Evolutionary conservation across 1,140 invertebrate species (phyloP).

Genomic region (Diachasmimorpha longicaudata): DNA sequence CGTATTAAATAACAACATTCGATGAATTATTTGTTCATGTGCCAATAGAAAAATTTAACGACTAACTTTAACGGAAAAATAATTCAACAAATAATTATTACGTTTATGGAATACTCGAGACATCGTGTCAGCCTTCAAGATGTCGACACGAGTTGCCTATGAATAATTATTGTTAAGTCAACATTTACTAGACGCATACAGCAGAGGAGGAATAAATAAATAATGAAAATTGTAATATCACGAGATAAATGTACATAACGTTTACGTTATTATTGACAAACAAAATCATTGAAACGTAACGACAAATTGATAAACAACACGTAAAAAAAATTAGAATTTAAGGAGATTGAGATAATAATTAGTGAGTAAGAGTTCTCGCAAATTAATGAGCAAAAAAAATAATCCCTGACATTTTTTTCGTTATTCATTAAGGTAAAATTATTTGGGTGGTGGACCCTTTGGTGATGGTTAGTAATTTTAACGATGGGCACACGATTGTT

Average conservation of each 20-base stretch:
- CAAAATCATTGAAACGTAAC: slow-evolving; percentile 24
- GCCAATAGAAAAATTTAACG: slow-evolving; percentile 29
- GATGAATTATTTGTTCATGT: slow-evolving; percentile 35
- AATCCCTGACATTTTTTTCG: slow-evolving; percentile 14
- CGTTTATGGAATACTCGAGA: slow-evolving; percentile 38
- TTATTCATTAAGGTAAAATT: neutral
- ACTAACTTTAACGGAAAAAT: neutral
- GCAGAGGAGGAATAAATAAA: slow-evolving; percentile 32
- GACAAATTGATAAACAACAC: slow-evolving; percentile 24
- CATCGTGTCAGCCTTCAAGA: slow-evolving; percentile 30
- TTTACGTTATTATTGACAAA: slow-evolving; percentile 12
- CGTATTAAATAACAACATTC: neutral
- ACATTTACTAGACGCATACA: slow-evolving; percentile 27
- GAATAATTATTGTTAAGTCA: slow-evolving; percentile 44
- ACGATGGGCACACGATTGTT: slow-evolving; percentile 4
- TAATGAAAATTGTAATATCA: slow-evolving; percentile 23
- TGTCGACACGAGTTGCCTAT: slow-evolving; percentile 42
- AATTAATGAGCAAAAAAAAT: neutral
- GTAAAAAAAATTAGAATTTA: slow-evolving; percentile 44
- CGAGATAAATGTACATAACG: slow-evolving; percentile 16
- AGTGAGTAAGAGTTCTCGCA: slow-evolving; percentile 51
- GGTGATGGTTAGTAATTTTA: neutral
- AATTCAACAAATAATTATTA: slow-evolving; percentile 3
- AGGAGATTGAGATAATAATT: slow-evolving; percentile 62
- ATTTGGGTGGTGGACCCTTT: neutral